Evolutionary conservation across 2,113 vertebrate species (phyloP), one percentile per base, ranked within the genome.

Genomic region (Neolamprologus cancellatus): DNA sequence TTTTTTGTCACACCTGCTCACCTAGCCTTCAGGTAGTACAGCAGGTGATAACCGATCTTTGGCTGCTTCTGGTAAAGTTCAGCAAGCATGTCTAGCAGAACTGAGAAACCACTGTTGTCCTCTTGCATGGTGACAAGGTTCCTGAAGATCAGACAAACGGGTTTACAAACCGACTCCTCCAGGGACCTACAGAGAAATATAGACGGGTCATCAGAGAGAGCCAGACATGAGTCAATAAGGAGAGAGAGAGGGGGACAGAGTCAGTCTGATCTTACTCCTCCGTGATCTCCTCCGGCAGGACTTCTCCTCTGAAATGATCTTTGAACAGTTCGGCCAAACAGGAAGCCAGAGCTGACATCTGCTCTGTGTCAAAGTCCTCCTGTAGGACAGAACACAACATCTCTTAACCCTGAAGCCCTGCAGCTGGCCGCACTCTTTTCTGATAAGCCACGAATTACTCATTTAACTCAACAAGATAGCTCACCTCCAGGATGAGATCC

Each of bases 101-200:
- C 96, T 0, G 98, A 98, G 95, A 99, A 99, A 4, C 98, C 97
- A 0, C 97, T 98, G 88, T 99, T 99, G 59, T 99, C 98, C 59
- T 99, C 98, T 93, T 99, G 98, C 98, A 99, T 99, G 94, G 98
- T 98, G 91, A 98, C 98, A 52, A 99, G 95, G 94, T 99, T 99
- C 95, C 98, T 98, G 90, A 99, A 99, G 89, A 99, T 97, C 84
- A 99, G 95, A 93, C 98, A 99, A 10, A 99, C 97, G 0, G 98
- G 98, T 82, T 98, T 99, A 82, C 98, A 97, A 84, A 99, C 98
- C 0, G 98, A 99, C 66, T 99, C 98, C 95, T 99, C 98, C 96
- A 99, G 96, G 34, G 98, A 98, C 96, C 98, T 99, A 95, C 3
- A 82, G 69, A 81, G 13, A 64, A 18, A 82, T 52, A 66, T 25